Base-by-base conservation (phyloP, 2,113 vertebrate genomes). In the Ariopsis seemanni region DNA sequence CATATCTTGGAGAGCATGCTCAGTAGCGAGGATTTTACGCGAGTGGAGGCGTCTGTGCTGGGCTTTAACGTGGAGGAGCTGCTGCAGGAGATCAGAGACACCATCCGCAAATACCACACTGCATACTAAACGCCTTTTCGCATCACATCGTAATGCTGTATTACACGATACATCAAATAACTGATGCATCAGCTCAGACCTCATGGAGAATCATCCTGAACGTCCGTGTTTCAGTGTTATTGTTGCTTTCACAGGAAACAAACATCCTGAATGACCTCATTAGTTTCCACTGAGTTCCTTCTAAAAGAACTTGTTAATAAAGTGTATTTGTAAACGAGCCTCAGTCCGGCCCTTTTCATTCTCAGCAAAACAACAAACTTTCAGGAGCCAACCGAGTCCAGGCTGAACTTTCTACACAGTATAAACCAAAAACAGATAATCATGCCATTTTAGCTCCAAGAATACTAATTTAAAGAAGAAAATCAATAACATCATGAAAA, bases 11-110 rank as follows among this genome's bases (percentile, higher is more conserved):
- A 96, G 22, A 96, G 95, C 4, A 87, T 99, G 27, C 95, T 97
- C 7, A 93, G 92, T 85, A 96, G 98, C 52, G 96, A 96, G 8
- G 97, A 99, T 90, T 99, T 99, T 91, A 95, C 95, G 86, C 93
- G 91, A 57, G 93, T 98, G 0, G 96, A 97, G 52, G 93, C 92
- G 0, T 92, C 93, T 0, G 22, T 90, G 0, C 93, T 96, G 48
- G 92, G 92, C 0, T 94, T 95, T 0, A 79, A 90, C 80, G 97
- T 97, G 0, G 93, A 95, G 88, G 94, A 92, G 0, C 91, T 99
- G 65, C 93, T 99, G 17, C 95, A 93, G 91, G 95, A 94, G 89
- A 95, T 99, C 90, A 91, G 95, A 62, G 94, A 96, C 2, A 94
- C 93, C 3, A 92, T 96, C 55, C 94, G 93, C 1, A 93, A 71